Evolutionary conservation across 1,140 invertebrate genomes (phyloP), one percentile per base, ranked within the genome.

Genomic region (Lucilia cuprina): DNA sequence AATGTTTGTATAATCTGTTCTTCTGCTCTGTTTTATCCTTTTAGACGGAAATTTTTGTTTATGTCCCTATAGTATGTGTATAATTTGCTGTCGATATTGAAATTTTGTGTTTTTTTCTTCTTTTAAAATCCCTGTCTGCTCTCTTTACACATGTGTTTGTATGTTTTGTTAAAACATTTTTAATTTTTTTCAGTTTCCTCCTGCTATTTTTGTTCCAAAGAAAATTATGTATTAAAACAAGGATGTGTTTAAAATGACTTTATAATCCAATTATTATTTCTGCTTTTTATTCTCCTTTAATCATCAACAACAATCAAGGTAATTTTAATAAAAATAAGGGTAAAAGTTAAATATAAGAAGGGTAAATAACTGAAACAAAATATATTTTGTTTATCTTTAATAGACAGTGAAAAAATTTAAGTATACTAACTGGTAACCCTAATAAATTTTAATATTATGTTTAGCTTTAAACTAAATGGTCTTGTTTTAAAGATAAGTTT

Each of bases 251-350:
- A 47, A 80, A 80, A 80, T 80, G 77, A 80, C 77, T 80, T 80
- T 80, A 80, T 80, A 80, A 80, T 80, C 77, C 77, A 80, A 80
- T 80, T 80, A 80, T 80, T 80, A 77, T 77, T 80, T 41, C 14
- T 41, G 17, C 12, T 80, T 10, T 80, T 80, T 80, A 19, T 21
- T 80, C 47, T 19, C 17, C 19, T 80, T 80, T 80, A 80, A 80
- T 50, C 41, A 21, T 12, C 77, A 80, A 25, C 41, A 80, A 25
- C 77, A 80, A 80, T 80, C 77, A 49, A 21, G 47, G 41, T 80
- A 80, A 80, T 80, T 49, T 80, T 25, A 80, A 41, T 5, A 70
- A 70, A 70, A n/a, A 21, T 21, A 70, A 70, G n/a, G n/a, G 17
- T 19, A 8, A 60, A 55, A 55, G 4, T 17, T 55, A 12, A 12